Evolutionary conservation across 2,888 invertebrate genomes (phyloP), one percentile per base, ranked within the genome.

Genomic region (Tiliacea aurago): DNA sequence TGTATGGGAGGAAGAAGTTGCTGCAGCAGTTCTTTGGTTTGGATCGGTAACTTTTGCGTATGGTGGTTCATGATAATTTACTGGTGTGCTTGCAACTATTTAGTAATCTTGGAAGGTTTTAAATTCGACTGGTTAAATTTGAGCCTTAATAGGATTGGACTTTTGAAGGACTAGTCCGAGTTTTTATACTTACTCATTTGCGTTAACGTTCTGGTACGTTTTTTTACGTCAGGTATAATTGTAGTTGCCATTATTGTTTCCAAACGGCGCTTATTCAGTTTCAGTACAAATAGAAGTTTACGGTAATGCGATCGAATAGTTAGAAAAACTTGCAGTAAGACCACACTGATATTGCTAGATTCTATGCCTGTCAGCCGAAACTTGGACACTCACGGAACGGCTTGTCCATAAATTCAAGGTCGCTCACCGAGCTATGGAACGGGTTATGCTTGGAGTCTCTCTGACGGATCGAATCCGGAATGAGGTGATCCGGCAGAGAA

Each of bases 21-120:
- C 61, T 56, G 73, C 51, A 56, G 13, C 4, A 13, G 64, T 59
- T 55, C 56, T 41, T 70, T 63, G 51, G 28, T 68, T 61, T 61
- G 10, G 28, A 41, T 63, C 33, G 7, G 47, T 23, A 61, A 65
- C 23, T 76, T 76, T 76, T 61, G 18, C 41, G 20, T 43, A 4
- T 15, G 28, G 3, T 45, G 55, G 6, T 33, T 20, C 43, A 47
- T 33, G 51, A n/a, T 33, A 23, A 43, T 66, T 65, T 28, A n/a
- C 23, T 45, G 10, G 9, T 28, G 20, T 63, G 37, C 33, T 28
- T 28, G 23, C 4, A 28, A 58, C 15, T 63, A 45, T 33, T n/a
- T 20, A 15, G 51, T 18, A 18, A 41, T 65, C 11, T 41, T 18
- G 18, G 4, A 4, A 37, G 28, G 13, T 47, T 63, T 33, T 33